Evolutionary conservation across 2,797 vertebrate genomes (phyloP).

Genomic region (Ciconia nigra): DNA sequence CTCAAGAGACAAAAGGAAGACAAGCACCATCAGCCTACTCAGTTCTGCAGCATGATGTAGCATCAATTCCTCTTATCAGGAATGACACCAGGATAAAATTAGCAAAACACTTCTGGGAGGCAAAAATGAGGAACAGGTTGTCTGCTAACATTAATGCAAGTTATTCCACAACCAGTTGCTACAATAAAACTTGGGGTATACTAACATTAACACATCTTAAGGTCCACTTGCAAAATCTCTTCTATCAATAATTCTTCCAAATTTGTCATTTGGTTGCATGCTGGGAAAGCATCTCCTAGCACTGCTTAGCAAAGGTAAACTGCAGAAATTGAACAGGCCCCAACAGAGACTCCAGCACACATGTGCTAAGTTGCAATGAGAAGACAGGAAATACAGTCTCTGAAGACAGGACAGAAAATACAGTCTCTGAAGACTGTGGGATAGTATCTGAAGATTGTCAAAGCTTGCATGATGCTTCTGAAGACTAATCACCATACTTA

Average conservation of each 20-base stretch:
- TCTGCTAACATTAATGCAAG: neutral
- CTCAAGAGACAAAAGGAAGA: slow-evolving; percentile 2
- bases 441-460: neutral
- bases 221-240: neutral
- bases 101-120: neutral
- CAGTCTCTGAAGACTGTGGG: neutral
- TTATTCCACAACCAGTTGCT: neutral
- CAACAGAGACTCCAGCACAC: neutral
- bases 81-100: neutral
- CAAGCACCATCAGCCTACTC: neutral
- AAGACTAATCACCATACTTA: neutral
- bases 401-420: neutral
- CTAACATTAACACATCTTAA: neutral
- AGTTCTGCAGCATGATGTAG: neutral
- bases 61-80: neutral
- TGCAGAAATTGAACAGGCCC: neutral
- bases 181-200: neutral
- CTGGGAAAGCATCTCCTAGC: neutral
- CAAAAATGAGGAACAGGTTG: neutral
- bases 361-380: neutral
- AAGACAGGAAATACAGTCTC: neutral
- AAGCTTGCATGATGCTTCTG: neutral
- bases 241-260: neutral
- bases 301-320: neutral
- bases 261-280: neutral